phyloP scores from a whole-genome alignment of 2,888 invertebrate species.

The Harpalus rubripes region DNA sequence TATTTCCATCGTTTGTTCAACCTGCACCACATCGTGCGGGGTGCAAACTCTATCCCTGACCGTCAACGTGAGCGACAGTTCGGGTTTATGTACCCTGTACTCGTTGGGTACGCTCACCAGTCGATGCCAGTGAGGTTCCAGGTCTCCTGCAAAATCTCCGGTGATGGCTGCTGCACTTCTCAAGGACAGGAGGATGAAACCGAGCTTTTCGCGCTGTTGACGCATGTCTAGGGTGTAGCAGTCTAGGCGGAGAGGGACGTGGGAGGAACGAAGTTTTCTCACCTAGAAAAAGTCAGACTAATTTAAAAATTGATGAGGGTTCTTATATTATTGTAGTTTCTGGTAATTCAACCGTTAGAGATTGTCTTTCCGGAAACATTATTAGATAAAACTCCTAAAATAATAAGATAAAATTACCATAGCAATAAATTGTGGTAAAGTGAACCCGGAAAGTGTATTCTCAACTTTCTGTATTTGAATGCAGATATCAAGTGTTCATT shows the following conservation, averaged over 20 bases:
- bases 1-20: too few species aligned
- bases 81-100: slow-evolving; percentile 81
- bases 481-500: too few species aligned
- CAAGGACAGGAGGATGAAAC: slow-evolving; percentile 84
- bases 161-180: slow-evolving; percentile 81
- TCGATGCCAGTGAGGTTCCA: slow-evolving; percentile 82
- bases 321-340: too few species aligned
- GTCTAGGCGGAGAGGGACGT: slow-evolving; percentile 87
- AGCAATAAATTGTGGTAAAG: too few species aligned
- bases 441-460: too few species aligned
- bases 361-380: too few species aligned
- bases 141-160: slow-evolving; percentile 77
- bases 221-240: slow-evolving; percentile 76
- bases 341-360: too few species aligned
- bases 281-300: not conserved
- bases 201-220: slow-evolving; percentile 81
- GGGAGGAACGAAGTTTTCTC: slow-evolving; percentile 84
- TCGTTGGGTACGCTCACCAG: slow-evolving; percentile 80
- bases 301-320: not conserved
- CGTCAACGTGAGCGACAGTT: slow-evolving; percentile 81
- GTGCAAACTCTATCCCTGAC: slow-evolving; percentile 79
- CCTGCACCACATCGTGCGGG: too few species aligned
- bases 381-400: too few species aligned
- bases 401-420: too few species aligned
- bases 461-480: too few species aligned